Evolutionary conservation across 2,888 invertebrate species (phyloP), one percentile per base, ranked within the genome.

Genomic region (Chaitophorus viminalis): DNA sequence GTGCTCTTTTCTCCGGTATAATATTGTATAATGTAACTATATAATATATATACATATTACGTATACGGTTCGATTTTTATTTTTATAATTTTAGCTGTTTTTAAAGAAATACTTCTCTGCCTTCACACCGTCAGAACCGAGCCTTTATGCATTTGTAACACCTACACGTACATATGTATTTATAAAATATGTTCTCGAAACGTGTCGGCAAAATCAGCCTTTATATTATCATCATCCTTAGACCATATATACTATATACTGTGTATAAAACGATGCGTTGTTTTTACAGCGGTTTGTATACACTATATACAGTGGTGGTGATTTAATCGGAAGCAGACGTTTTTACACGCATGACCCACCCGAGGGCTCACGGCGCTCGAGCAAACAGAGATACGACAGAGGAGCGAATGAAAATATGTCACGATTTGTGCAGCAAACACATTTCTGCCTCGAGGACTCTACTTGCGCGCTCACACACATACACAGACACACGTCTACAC

Each of bases 261-360:
- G 3, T 21, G 25, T 8, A 60, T 60, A 68, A n/a, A 3, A 68
- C 68, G 29, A 17, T 29, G 29, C 68, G 60, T 60, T 60, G 60
- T 60, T 60, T 25, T 60, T 60, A 60, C 60, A 25, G 25, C 33
- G 36, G 46, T 11, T 46, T 14, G 46, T 46, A 14, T 14, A 46
- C 14, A 11, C 46, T 14, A 14, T 14, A 39, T 11, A 9, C 46
- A 46, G 18, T 60, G 25, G 65, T 8, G 39, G 39, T 54, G 84
- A 77, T 86, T 86, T 86, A 70, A 86, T 86, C 86, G 68, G 29
- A 1, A 78, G 33, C 86, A 70, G 70, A 86, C 78, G 86, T 72
- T 78, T 36, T 29, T 79, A 21, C 78, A 25, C 74, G 75, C 39
- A 60, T 54, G 52, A 76, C 60, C 76, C 39, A 46, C 76, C 77